A percentile compares a stretch with the other conserved stretches of the same genome.
Evolutionary conservation across 2,888 invertebrate genomes (phyloP).

Genomic region (Orchestes rusci): DNA sequence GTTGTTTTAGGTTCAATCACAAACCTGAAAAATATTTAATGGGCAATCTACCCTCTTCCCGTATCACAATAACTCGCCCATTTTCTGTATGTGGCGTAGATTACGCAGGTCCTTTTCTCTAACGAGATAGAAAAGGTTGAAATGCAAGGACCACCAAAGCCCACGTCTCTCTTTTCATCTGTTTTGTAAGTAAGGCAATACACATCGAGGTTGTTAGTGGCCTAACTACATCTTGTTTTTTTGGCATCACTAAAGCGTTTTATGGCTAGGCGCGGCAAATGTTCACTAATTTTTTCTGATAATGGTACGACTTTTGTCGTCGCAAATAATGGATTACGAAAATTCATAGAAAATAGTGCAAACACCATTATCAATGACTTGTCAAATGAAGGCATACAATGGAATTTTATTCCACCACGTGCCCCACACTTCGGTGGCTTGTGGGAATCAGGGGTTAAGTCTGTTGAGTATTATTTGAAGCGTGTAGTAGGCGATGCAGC

Average conservation of each 20-base stretch:
- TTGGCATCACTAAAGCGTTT: slow-evolving; percentile 14
- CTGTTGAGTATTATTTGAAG: slow-evolving; percentile 1
- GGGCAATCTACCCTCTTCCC: too few relatives aligned
- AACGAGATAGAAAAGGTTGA: slow-evolving; percentile 10
- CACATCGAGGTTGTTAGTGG: slow-evolving; percentile 19
- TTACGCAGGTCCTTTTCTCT: slow-evolving; percentile 18
- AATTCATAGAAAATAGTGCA: too few relatives aligned
- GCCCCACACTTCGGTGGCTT: slow-evolving; percentile 1
- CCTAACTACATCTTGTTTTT: slow-evolving; percentile 14
- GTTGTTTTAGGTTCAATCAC: too few relatives aligned
- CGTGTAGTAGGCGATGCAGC: neutral
- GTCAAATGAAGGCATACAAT: too few relatives aligned
- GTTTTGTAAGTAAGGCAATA: slow-evolving; percentile 20
- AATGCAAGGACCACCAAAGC: slow-evolving; percentile 13
- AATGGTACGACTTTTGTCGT: neutral
- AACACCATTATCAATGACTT: too few relatives aligned
- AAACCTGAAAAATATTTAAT: too few relatives aligned
- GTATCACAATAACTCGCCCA: too few relatives aligned
- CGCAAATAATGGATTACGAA: neutral
- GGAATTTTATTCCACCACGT: slow-evolving; percentile 4
- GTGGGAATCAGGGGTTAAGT: slow-evolving; percentile 1
- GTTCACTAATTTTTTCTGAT: too few relatives aligned
- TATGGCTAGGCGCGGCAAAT: too few relatives aligned
- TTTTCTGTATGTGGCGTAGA: too few relatives aligned
- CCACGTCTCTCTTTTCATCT: slow-evolving; percentile 19